Percentiles rank a stretch among this genome's conserved stretches.
These are phyloP conservation scores for Xenopus tropicalis DNA, from an alignment of 2,113 vertebrate genomes.

Conservation along the genomic window DNA sequence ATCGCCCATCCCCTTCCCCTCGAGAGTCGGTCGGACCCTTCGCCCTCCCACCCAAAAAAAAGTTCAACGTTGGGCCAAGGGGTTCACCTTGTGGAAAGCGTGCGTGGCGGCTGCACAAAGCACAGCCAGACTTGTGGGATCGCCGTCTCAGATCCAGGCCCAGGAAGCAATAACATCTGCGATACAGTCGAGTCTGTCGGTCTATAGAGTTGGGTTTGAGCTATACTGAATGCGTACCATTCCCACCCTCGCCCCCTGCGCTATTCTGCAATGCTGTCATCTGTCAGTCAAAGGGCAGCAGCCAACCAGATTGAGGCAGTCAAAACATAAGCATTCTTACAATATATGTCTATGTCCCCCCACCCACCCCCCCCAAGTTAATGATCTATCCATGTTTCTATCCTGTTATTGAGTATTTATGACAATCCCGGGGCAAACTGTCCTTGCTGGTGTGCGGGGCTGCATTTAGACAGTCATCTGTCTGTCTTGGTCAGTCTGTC, in stretches of 20 bases:
- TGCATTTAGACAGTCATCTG: not conserved
- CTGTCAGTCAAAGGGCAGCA: not conserved
- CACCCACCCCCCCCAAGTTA: not conserved
- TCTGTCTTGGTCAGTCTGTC: not conserved
- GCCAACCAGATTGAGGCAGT: not conserved
- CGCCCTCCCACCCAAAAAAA: constrained; percentile 57
- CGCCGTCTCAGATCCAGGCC: constrained; percentile 54
- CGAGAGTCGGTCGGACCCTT: constrained; percentile 19
- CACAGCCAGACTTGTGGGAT: constrained; percentile 51
- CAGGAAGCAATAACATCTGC: not conserved
- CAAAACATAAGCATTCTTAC: not conserved
- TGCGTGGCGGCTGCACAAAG: constrained; percentile 3
- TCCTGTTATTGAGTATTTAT: not conserved
- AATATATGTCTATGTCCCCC: not conserved
- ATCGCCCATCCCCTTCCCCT: constrained; percentile 50
- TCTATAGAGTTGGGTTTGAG: not conserved
- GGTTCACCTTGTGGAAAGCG: constrained; percentile 48
- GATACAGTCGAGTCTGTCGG: not conserved
- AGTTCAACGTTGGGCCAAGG: constrained; percentile 71
- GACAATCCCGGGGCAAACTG: not conserved
- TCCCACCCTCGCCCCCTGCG: not conserved
- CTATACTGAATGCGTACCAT: not conserved
- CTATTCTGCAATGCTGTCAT: not conserved
- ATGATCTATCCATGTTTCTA: not conserved
- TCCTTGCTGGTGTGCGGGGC: not conserved